phyloP scores from a whole-genome alignment of 2,797 vertebrate species.

The Stomatorhinus walkeri region DNA sequence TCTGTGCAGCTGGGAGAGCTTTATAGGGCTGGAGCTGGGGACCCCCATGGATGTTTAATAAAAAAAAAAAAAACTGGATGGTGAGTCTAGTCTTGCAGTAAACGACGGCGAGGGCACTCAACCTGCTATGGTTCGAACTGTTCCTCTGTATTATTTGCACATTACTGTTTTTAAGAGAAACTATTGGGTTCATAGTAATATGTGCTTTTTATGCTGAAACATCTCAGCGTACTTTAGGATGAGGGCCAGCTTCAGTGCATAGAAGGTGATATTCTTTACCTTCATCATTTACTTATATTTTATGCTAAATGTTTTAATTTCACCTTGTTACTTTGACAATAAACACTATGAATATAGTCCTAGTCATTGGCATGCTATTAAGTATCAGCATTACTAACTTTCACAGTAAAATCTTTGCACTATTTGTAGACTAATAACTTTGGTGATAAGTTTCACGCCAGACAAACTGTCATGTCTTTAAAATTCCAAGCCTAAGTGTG shows the following conservation, averaged over 20 bases:
- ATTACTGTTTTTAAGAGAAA: not conserved
- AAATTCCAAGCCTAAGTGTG: not conserved
- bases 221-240: not conserved
- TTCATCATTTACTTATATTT: not conserved
- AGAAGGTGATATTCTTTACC: not conserved
- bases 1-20: conserved; percentile 46
- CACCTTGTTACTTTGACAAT: not conserved
- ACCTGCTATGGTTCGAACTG: not conserved
- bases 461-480: not conserved
- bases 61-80: conserved; percentile 45
- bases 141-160: not conserved
- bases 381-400: not conserved
- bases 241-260: not conserved
- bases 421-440: not conserved
- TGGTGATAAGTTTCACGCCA: not conserved
- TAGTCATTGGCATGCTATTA: not conserved
- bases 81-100: conserved; percentile 22
- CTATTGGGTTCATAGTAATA: not conserved
- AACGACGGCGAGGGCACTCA: not conserved
- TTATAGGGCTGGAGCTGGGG: conserved; percentile 51
- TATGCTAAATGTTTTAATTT: not conserved
- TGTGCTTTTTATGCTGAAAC: not conserved
- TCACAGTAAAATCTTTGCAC: not conserved
- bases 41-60: conserved; percentile 41
- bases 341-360: not conserved